Base-by-base conservation (phyloP, 2,797 vertebrate genomes). In the Sebastes alutus region DNA sequence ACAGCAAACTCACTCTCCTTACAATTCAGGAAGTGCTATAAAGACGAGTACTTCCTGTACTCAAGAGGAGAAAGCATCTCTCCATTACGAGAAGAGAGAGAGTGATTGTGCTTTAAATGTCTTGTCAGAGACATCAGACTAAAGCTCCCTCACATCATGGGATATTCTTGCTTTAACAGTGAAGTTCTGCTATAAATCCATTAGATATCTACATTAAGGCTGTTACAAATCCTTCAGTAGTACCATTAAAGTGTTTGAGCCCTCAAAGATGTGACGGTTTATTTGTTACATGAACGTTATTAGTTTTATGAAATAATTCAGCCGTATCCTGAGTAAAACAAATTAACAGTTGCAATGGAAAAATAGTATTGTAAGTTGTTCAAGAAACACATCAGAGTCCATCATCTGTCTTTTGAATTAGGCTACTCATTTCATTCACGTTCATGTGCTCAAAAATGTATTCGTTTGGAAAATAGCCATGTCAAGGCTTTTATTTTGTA, bases 41-140 rank as follows among this genome's bases (percentile, higher is more conserved):
- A 59, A 87, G 62, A 71, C 7, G 18, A 80, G 38, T 33, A 62
- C 81, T 89, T 93, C 90, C 90, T 63, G 82, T 79, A 72, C 83
- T 86, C 27, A 55, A 61, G 73, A 78, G 80, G 42, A 60, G 59
- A 85, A 78, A 83, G 59, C 62, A 60, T 85, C 68, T 74, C 25
- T 78, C 75, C 75, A 80, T 89, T 88, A 88, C 46, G 46, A 70
- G 65, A 32, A 7, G 29, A 72, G 62, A 65, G 62, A 46, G 42
- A 35, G 42, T 14, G 58, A 35, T 30, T 38, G 72, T 52, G 66
- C 56, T 71, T 76, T 64, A 65, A 77, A 46, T 62, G 33, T 56
- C 73, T 63, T 38, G 18, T 70, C 55, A 7, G 63, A 82, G 30
- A 38, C 71, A 32, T 66, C 25, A 55, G 68, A 68, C 71, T 25